Evolutionary conservation across 2,888 invertebrate genomes (phyloP).

Genomic region (Nycteola revayana): DNA sequence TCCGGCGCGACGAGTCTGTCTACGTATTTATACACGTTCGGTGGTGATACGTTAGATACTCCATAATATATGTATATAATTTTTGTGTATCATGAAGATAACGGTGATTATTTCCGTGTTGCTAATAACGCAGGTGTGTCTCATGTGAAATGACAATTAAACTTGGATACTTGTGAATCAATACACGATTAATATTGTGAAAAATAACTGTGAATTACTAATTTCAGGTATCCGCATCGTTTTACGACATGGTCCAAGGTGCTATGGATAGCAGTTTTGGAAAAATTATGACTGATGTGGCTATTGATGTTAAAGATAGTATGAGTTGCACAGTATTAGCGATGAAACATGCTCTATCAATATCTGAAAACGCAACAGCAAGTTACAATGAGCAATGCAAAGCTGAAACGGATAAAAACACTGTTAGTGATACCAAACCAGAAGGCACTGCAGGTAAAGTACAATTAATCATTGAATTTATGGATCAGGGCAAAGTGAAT

Average conservation of each 20-base stretch:
- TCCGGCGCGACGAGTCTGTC: conserved; percentile 19
- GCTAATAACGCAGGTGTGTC: conserved; percentile 43
- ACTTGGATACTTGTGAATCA: too few species aligned
- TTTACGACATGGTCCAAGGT: conserved; percentile 49
- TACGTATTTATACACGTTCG: conserved; percentile 21
- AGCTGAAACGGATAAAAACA: conserved; percentile 11
- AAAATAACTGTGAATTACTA: conserved; percentile 9
- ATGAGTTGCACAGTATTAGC: conserved; percentile 64
- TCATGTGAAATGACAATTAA: neutral
- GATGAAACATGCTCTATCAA: conserved; percentile 51
- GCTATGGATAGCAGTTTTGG: conserved; percentile 54
- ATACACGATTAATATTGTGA: too few species aligned
- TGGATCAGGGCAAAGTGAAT: conserved; percentile 10
- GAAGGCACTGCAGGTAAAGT: conserved; percentile 5
- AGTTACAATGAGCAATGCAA: conserved; percentile 34
- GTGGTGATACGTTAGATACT: conserved; percentile 24
- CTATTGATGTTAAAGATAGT: conserved; percentile 58
- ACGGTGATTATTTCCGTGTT: conserved; percentile 33
- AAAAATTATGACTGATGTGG: conserved; percentile 58
- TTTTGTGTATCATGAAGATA: conserved; percentile 38
- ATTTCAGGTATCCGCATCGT: conserved; percentile 59
- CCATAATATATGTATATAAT: conserved; percentile 12
- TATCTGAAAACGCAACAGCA: conserved; percentile 24
- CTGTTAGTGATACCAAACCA: conserved; percentile 4
- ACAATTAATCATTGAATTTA: conserved; percentile 13